A percentile compares a stretch with the other conserved stretches of the same genome.
These are phyloP conservation scores for Erythrocercus mccallii DNA, from an alignment of 2,113 vertebrate species.

Conservation along the genomic window DNA sequence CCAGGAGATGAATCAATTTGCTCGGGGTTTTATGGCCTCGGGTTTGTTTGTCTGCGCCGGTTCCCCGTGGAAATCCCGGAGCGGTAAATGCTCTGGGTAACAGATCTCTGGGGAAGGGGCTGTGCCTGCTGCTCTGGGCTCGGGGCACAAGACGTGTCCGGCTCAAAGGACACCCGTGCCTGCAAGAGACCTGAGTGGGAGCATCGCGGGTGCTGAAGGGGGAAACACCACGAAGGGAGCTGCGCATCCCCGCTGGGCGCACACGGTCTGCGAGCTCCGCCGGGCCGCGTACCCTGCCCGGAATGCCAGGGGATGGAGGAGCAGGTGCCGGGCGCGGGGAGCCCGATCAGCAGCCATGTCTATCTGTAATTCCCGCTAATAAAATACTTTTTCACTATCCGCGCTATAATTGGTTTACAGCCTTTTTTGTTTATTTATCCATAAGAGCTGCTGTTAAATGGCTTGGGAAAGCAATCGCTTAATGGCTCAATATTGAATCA, in stretches of 20 bases:
- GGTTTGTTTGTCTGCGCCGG: conserved; percentile 51
- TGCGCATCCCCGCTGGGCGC: background rate
- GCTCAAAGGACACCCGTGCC: background rate
- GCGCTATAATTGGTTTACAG: conserved; percentile 89
- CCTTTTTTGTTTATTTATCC: conserved; percentile 87
- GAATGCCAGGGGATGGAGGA: background rate
- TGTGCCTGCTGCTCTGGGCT: background rate
- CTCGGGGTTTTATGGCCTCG: conserved; percentile 71
- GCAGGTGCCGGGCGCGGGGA: background rate
- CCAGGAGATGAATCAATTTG: conserved; percentile 77
- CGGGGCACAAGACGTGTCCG: background rate
- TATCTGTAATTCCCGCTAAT: conserved; percentile 79
- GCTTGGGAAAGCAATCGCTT: conserved; percentile 80
- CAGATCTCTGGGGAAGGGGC: background rate
- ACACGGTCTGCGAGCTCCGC: background rate
- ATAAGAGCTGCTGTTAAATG: conserved; percentile 90
- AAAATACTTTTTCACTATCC: conserved; percentile 87
- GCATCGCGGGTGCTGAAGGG: accelerated
- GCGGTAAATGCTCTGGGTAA: background rate
- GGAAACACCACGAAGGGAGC: accelerated
- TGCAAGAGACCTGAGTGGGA: background rate
- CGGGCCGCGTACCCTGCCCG: too few relatives aligned
- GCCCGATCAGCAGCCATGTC: conserved; percentile 13
- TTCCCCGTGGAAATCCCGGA: conserved; percentile 23
- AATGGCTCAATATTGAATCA: conserved; percentile 86